These are phyloP conservation scores for Sander lucioperca DNA, from an alignment of 2,113 vertebrate genomes.

Conservation along the genomic window DNA sequence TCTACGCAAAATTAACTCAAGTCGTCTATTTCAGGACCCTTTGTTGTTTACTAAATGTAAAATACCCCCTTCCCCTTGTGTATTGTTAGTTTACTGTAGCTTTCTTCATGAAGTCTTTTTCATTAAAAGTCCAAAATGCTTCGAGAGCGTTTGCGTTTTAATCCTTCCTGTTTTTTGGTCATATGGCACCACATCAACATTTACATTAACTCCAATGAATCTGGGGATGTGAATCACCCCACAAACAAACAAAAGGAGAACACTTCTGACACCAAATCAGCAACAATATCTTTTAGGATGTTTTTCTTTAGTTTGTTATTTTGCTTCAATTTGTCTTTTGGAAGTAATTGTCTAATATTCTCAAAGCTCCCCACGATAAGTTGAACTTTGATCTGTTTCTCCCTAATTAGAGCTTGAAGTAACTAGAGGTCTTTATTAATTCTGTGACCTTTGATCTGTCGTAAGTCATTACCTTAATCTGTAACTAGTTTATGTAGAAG, in stretches of 20 bases:
- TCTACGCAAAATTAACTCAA: conserved; percentile 65
- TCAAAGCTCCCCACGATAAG: conserved; percentile 34
- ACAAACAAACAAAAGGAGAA: conserved; percentile 37
- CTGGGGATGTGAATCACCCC: conserved; percentile 34
- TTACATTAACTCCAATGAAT: conserved; percentile 44
- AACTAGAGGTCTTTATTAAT: conserved; percentile 56
- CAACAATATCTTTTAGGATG: conserved; percentile 31
- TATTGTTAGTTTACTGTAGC: conserved; percentile 46
- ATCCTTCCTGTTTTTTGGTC: conserved; percentile 29
- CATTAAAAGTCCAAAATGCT: conserved; percentile 52
- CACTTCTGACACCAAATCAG: conserved; percentile 15
- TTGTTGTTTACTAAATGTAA: conserved; percentile 58
- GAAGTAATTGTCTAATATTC: conserved; percentile 41
- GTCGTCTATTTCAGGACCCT: conserved; percentile 56
- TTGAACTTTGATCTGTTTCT: conserved; percentile 58
- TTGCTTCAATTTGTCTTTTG: conserved; percentile 12
- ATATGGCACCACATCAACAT: conserved; percentile 33
- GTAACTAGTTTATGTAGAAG: conserved; percentile 45
- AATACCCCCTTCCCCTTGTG: conserved; percentile 17
- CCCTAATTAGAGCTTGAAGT: conserved; percentile 70
- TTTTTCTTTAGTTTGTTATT: conserved; percentile 26
- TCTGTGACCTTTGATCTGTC: conserved; percentile 71
- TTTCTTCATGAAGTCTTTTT: conserved; percentile 27
- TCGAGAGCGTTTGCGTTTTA: conserved; percentile 41
- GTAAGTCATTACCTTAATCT: conserved; percentile 72